Base-by-base conservation (phyloP, 2,888 invertebrate genomes). In the Melieria crassipennis region DNA sequence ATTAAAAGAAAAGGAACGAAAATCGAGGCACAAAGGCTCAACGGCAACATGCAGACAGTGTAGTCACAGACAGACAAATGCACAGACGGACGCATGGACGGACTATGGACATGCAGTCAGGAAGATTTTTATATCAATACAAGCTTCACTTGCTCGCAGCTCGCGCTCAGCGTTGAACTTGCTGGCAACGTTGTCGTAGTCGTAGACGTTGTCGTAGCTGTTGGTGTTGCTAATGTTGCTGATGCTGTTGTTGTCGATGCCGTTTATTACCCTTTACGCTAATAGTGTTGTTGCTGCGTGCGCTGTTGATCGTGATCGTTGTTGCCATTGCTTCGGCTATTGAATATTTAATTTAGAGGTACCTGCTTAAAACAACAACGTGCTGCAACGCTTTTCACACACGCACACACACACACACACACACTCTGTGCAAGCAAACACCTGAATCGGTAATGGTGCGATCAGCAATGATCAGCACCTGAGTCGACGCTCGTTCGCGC, bases 1-100 rank as follows among this genome's bases (percentile, higher is more conserved):
- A 74, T 72, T 67, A 66, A 72, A 74, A 46, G 4, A 11, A 64
- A 69, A 69, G 13, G 46, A n/a, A 68, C 71, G 68, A 67, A 58
- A 68, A 61, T 71, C 64, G 30, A 30, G 30, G 30, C 30, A 30
- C 30, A 30, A 30, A 30, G 30, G 30, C 30, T 30, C 30, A 30
- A 30, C 30, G 30, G 30, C 30, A 30, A 30, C 30, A 30, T 30
- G 30, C 30, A 30, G 3, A 30, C 30, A 30, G 1, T 30, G 30
- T 30, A 30, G 30, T 30, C 30, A 30, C 30, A 30, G 30, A 30
- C 30, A 73, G 48, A 30, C 30, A 30, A 30, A 30, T 30, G 30
- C 30, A 30, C 30, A 30, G 30, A 30, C 30, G 30, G 30, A 30
- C 30, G 30, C 43, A n/a, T 48, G 50, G 48, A 58, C 52, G 60